Percentiles rank a stretch among this genome's conserved stretches.
Evolutionary conservation across 1,140 invertebrate species (phyloP).

Genomic region (Coenobita brevimanus): DNA sequence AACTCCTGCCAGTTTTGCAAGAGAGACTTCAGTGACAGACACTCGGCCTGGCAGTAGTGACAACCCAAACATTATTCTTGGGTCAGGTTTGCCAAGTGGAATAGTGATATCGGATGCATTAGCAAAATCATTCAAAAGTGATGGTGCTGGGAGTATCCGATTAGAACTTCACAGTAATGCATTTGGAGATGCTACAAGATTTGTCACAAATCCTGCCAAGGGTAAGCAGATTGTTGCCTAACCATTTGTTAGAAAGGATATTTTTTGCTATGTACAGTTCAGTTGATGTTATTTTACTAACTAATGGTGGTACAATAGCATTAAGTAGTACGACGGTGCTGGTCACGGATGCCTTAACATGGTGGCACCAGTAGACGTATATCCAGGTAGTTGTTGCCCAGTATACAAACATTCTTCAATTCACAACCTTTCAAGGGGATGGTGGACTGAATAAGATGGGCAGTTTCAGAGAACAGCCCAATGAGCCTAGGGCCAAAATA

Average conservation of each 20-base stretch:
- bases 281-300: no score
- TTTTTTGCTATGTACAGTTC: no score
- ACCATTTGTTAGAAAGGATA: not conserved
- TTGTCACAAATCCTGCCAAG: conserved; percentile 57
- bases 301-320: no score
- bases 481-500: no score
- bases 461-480: no score
- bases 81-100: conserved; percentile 59
- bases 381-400: no score
- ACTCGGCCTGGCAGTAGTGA: conserved; percentile 50
- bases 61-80: conserved; percentile 54
- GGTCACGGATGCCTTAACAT: no score
- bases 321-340: no score
- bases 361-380: no score
- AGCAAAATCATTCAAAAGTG: conserved; percentile 64
- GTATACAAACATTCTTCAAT: no score
- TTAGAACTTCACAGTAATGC: conserved; percentile 63
- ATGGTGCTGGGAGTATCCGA: conserved; percentile 60
- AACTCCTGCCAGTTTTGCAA: conserved; percentile 50
- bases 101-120: conserved; percentile 64
- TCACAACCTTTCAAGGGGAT: no score
- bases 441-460: no score
- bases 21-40: conserved; percentile 59
- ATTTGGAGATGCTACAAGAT: conserved; percentile 55
- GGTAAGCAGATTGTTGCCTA: conserved; percentile 41